These are phyloP conservation scores for Acanthornis magna DNA, from an alignment of 2,797 vertebrate genomes.

Conservation along the genomic window DNA sequence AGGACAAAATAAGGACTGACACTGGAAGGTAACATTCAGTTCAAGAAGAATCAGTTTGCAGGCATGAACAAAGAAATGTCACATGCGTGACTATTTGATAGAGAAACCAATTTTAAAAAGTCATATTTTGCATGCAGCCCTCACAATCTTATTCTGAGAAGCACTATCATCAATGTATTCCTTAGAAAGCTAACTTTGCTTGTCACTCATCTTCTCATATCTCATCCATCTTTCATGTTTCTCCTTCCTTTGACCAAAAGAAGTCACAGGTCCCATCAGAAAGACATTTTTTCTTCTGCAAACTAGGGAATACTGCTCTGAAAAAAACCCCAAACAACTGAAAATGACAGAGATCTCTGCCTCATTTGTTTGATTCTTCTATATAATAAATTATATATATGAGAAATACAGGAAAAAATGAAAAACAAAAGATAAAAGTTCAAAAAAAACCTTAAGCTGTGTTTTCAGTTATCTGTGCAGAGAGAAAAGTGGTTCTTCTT, in stretches of 20 bases:
- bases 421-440: neutral
- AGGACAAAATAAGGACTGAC: neutral
- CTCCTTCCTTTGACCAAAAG: neutral
- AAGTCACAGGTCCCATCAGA: neutral
- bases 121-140: neutral
- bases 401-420: neutral
- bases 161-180: neutral
- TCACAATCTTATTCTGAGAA: neutral
- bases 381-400: conserved; percentile 50
- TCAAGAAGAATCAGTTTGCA: neutral
- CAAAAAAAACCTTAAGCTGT: neutral
- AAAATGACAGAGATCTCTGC: conserved; percentile 45
- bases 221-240: neutral
- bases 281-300: neutral
- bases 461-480: conserved; percentile 14
- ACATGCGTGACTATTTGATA: neutral
- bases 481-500: conserved; percentile 28
- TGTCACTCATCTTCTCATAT: neutral
- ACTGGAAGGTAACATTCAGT: neutral
- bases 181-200: neutral
- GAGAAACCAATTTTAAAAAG: neutral
- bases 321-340: neutral
- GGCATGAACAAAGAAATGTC: neutral
- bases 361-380: conserved; percentile 48
- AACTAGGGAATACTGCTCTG: neutral